Evolutionary conservation across 2,797 vertebrate genomes (phyloP).

Genomic region (Eulemur rubriventer): DNA sequence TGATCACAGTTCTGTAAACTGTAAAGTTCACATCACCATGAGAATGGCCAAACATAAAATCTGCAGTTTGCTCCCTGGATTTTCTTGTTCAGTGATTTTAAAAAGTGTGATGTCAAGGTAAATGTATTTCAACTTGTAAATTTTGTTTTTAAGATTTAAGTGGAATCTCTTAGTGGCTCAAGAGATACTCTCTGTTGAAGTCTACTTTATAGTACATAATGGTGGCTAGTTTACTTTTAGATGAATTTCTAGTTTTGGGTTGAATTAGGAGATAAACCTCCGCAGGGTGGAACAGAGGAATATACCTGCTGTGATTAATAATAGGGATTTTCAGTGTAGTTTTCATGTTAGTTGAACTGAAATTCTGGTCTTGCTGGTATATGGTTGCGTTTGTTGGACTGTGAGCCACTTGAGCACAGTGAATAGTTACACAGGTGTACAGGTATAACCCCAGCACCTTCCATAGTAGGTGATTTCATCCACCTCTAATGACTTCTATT

Average conservation of each 20-base stretch:
- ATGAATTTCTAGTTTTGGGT: not conserved
- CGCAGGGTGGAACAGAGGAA: not conserved
- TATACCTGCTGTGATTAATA: not conserved
- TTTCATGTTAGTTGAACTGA: not conserved
- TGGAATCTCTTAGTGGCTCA: not conserved
- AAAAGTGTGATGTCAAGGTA: not conserved
- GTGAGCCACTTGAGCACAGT: not conserved
- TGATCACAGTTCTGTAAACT: not conserved
- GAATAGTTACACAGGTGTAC: not conserved
- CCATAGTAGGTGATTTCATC: not conserved
- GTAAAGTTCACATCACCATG: slow-evolving; percentile 12
- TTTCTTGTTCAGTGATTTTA: not conserved
- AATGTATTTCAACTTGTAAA: slow-evolving; percentile 5
- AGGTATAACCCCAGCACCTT: not conserved
- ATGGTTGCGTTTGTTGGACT: not conserved
- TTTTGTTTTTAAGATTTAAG: slow-evolving; percentile 45
- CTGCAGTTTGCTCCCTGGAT: not conserved
- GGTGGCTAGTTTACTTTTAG: not conserved
- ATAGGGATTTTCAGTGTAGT: not conserved
- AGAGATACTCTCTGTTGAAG: not conserved
- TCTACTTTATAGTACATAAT: not conserved
- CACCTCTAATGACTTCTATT: not conserved
- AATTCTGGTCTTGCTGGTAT: not conserved
- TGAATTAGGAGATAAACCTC: not conserved
- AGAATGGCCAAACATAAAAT: not conserved